These are phyloP conservation scores for Morelia viridis DNA, from an alignment of 2,797 vertebrate species.

Conservation along the genomic window DNA sequence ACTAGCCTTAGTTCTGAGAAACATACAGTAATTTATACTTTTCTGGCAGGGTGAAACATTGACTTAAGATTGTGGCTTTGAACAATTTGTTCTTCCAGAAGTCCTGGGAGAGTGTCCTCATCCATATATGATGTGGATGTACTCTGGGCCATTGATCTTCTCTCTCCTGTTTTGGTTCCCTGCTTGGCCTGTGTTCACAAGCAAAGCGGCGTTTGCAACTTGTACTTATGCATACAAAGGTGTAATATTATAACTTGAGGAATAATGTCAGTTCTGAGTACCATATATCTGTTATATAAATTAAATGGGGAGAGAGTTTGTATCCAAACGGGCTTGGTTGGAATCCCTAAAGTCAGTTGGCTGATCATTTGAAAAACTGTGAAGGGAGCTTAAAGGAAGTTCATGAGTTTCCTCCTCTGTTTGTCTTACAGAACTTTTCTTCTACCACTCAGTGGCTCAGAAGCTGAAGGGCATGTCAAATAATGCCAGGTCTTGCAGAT, in stretches of 20 bases:
- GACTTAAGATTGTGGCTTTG: neutral
- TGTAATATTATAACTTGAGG: constrained; percentile 11
- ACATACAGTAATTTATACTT: neutral
- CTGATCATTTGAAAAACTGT: neutral
- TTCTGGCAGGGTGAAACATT: neutral
- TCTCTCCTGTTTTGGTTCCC: neutral
- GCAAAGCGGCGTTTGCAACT: constrained; percentile 22
- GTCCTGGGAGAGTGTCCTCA: neutral
- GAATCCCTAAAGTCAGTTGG: neutral
- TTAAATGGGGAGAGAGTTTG: neutral
- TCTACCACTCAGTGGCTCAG: neutral
- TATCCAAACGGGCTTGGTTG: constrained; percentile 25
- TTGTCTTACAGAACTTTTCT: neutral
- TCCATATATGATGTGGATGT: neutral
- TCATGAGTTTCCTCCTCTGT: neutral
- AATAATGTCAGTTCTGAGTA: neutral
- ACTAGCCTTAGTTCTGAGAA: neutral
- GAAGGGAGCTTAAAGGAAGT: neutral
- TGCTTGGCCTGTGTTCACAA: constrained; percentile 7
- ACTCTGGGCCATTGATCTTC: neutral
- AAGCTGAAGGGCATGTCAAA: fast-evolving
- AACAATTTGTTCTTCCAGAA: neutral
- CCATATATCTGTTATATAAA: constrained; percentile 12
- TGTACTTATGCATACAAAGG: neutral
- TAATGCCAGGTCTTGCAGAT: neutral